A percentile compares a stretch with the other conserved stretches of the same genome.
Conservation (phyloP, 1,140 invertebrate species). For the Zaprionus tsacasi region DNA sequence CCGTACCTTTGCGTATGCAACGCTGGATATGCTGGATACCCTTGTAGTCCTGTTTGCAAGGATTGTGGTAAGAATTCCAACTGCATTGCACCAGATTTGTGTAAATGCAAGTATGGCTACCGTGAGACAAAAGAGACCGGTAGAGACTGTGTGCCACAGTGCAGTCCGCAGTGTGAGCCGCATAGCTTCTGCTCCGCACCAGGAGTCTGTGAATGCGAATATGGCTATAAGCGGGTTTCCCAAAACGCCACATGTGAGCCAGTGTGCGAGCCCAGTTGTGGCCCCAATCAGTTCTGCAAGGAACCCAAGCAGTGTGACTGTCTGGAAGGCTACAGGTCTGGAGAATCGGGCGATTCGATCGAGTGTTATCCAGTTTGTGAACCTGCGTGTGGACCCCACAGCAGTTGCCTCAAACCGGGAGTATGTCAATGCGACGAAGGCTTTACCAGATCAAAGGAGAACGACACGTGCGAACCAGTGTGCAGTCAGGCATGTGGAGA, state of each 20-base stretch:
- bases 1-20: slow-evolving; percentile 47
- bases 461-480: slow-evolving; percentile 83
- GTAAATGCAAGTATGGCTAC: slow-evolving; percentile 86
- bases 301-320: slow-evolving; percentile 86
- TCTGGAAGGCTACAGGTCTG: slow-evolving; percentile 85
- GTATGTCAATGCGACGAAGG: slow-evolving; percentile 79
- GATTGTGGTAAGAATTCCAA: slow-evolving; percentile 56
- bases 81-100: slow-evolving; percentile 86
- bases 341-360: slow-evolving; percentile 35
- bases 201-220: slow-evolving; percentile 72
- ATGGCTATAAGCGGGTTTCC: slow-evolving; percentile 1
- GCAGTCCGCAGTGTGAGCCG: slow-evolving; percentile 22
- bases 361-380: slow-evolving; percentile 45
- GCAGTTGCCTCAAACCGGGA: slow-evolving; percentile 42
- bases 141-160: slow-evolving; percentile 28
- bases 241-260: slow-evolving; percentile 85
- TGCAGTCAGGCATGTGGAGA: slow-evolving; percentile 72
- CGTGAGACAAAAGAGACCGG: neutral
- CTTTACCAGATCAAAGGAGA: slow-evolving; percentile 39
- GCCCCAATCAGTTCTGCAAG: slow-evolving; percentile 85
- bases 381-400: slow-evolving; percentile 38
- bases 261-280: slow-evolving; percentile 77
- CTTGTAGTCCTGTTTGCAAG: slow-evolving; percentile 41
- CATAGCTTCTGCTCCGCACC: slow-evolving; percentile 65
- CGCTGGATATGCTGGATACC: slow-evolving; percentile 30